A percentile compares a stretch with the other conserved stretches of the same genome.
Evolutionary conservation across 1,140 invertebrate species (phyloP).

Genomic region (Apolygus lucorum): DNA sequence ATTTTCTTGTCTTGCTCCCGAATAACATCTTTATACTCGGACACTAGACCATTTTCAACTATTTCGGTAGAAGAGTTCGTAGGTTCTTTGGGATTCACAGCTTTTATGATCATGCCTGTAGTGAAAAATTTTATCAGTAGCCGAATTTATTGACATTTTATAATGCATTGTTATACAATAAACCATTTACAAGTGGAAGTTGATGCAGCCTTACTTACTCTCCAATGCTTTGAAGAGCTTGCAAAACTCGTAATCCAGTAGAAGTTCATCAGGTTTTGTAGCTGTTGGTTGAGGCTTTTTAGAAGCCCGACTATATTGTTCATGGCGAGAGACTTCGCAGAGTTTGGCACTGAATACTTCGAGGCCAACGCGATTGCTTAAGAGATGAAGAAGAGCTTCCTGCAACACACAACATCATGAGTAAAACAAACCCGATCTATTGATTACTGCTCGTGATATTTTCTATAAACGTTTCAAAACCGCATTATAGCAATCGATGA

Average conservation of each 20-base stretch:
- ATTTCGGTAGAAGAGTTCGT: conserved; percentile 43
- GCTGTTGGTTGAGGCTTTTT: conserved; percentile 85
- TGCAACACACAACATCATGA: conserved; percentile 37
- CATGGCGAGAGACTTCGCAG: conserved; percentile 75
- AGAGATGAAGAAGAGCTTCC: conserved; percentile 72
- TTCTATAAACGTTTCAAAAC: too few relatives aligned
- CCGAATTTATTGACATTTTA: too few relatives aligned
- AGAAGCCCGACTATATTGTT: conserved; percentile 80
- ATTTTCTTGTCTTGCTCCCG: conserved; percentile 73
- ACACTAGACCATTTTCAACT: conserved; percentile 35
- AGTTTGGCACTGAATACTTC: conserved; percentile 85
- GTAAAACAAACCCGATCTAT: conserved; percentile 7
- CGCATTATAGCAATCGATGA: too few relatives aligned
- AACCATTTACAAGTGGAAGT: neutral
- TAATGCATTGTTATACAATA: too few relatives aligned
- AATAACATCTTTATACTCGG: conserved; percentile 81
- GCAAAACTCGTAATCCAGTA: conserved; percentile 95
- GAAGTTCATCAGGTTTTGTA: conserved; percentile 64
- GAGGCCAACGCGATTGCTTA: conserved; percentile 83
- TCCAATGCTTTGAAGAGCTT: conserved; percentile 72
- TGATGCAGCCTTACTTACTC: conserved; percentile 43
- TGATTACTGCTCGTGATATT: too few relatives aligned
- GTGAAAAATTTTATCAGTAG: too few relatives aligned
- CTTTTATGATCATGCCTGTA: conserved; percentile 47
- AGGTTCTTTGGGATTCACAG: conserved; percentile 47